Evolutionary conservation across 2,888 invertebrate genomes (phyloP), one percentile per base, ranked within the genome.

Genomic region (Aspidiotus rigidus): DNA sequence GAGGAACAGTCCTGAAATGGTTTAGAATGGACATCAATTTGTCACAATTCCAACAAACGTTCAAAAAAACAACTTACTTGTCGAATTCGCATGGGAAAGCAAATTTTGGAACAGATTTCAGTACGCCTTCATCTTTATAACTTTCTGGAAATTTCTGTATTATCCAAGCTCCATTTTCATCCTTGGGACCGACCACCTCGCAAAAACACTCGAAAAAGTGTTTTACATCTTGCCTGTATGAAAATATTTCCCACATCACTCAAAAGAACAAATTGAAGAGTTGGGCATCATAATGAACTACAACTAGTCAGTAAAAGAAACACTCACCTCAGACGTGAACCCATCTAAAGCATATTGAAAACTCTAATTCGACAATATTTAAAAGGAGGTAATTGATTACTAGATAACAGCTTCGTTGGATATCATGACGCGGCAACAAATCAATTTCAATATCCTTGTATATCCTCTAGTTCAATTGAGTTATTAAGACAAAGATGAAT

Each of bases 91-190:
- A 90, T 15, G 90, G 94, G 82, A 90, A 95, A 74, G 92, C 89
- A 82, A 95, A 95, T 80, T 92, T 89, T 59, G 93, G 91, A 75
- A 94, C 87, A 76, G 89, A 86, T 78, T 86, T 88, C 70, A 95
- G 82, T 74, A 93, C 87, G 78, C 90, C 91, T 78, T 88, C 85
- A 80, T 93, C 90, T 76, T 84, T 85, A 78, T 88, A 93, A 71
- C 83, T 83, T 73, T 89, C 89, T 59, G 95, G 94, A 79, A 87
- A 94, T 78, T 89, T 89, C 78, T 88, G 89, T 61, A 90, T 80
- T 75, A 93, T 87, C 80, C 87, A 86, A 71, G 88, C 83, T 70
- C 81, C 79, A 73, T 84, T 84, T 62, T 81, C 82, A 56, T 82
- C 74, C 64, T 78, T 82, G 72, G 89, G 84, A 69, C 83, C 83